Conservation (phyloP, 2,113 vertebrate species). For the Megaleporinus macrocephalus region DNA sequence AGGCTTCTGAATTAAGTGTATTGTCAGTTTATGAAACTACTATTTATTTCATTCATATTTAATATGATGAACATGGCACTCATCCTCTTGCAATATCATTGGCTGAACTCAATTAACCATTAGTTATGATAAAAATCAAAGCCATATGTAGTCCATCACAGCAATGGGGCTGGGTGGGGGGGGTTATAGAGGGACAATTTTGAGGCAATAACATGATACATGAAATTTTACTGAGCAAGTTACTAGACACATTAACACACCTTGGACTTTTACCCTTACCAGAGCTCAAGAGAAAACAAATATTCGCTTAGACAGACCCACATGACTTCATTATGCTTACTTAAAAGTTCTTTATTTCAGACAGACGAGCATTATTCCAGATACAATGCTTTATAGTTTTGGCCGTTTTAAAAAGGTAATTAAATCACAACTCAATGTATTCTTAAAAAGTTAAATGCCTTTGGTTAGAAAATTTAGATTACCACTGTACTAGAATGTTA, state of each 20-base stretch:
- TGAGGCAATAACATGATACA: too few species aligned
- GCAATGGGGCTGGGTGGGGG: too few species aligned
- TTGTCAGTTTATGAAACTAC: too few species aligned
- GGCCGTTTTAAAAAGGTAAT: not conserved
- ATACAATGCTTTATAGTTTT: not conserved
- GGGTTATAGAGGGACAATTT: too few species aligned
- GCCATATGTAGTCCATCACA: too few species aligned
- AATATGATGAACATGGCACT: too few species aligned
- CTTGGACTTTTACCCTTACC: not conserved
- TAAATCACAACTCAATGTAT: not conserved
- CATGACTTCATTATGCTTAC: not conserved
- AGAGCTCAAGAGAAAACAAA: not conserved
- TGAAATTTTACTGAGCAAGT: too few species aligned
- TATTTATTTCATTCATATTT: too few species aligned
- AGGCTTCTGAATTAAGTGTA: too few species aligned
- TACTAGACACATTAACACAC: not conserved
- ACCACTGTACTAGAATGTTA: not conserved
- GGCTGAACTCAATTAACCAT: too few species aligned
- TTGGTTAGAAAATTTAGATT: constrained; percentile 20
- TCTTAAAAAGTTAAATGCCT: not conserved
- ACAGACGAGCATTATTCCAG: not conserved
- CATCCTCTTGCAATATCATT: too few species aligned
- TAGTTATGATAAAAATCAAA: too few species aligned
- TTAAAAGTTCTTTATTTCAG: constrained; percentile 42
- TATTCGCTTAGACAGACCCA: not conserved